Percentiles rank a stretch among this genome's conserved stretches.
phyloP scores from a whole-genome alignment of 2,797 vertebrate species.

The Vipera ursinii region DNA sequence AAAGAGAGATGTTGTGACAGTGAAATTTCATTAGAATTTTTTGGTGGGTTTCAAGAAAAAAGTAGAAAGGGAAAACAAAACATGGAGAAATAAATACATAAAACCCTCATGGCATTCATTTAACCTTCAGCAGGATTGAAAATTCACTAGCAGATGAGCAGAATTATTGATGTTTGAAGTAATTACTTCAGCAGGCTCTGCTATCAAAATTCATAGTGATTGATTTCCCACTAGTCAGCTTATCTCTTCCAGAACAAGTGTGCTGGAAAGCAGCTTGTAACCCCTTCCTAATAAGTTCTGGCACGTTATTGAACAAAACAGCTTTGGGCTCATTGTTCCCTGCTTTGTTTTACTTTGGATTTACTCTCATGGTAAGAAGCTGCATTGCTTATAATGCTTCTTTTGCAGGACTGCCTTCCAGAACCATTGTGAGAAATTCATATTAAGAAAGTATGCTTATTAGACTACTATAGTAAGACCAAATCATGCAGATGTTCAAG shows the following conservation, averaged over 20 bases:
- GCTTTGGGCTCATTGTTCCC: conserved; percentile 26
- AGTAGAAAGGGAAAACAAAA: conserved; percentile 42
- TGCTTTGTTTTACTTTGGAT: conserved; percentile 57
- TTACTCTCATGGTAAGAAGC: conserved; percentile 51
- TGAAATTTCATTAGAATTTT: conserved; percentile 39
- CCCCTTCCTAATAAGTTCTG: conserved; percentile 65
- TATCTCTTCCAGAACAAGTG: conserved; percentile 65
- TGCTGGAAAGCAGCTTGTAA: conserved; percentile 65
- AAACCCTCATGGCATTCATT: conserved; percentile 43
- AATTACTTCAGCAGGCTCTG: conserved; percentile 63
- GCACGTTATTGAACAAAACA: conserved; percentile 59
- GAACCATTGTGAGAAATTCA: not conserved
- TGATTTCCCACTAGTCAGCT: conserved; percentile 66
- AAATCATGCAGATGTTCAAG: not conserved
- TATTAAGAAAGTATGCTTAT: not conserved
- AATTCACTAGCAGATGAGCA: conserved; percentile 59
- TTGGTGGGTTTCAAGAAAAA: conserved; percentile 35
- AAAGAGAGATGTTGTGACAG: conserved; percentile 38
- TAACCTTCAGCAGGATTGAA: conserved; percentile 58
- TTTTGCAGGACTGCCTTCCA: conserved; percentile 22
- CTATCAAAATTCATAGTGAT: conserved; percentile 70
- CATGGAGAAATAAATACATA: conserved; percentile 27
- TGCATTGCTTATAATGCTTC: conserved; percentile 39
- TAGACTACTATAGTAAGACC: not conserved
- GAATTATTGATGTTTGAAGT: conserved; percentile 65